Percentiles rank a stretch among this genome's conserved stretches.
Conservation (phyloP, 2,797 vertebrate genomes). For the Coregonus sp. region DNA sequence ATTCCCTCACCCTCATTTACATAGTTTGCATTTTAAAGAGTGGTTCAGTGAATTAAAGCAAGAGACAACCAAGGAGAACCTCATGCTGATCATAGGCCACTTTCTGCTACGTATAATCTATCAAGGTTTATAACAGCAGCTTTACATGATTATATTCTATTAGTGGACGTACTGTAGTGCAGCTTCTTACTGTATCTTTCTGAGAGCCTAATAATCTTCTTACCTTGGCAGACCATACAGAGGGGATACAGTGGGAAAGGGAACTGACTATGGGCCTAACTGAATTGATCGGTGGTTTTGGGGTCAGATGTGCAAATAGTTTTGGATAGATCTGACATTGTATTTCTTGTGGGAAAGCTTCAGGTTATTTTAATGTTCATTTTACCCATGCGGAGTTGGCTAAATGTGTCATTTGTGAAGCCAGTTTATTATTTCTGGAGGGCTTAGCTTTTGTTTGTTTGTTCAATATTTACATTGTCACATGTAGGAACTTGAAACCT, state of each 20-base stretch:
- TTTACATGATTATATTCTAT: constrained; percentile 16
- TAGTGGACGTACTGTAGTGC: background rate
- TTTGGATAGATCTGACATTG: background rate
- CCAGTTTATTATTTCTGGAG: background rate
- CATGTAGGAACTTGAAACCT: background rate
- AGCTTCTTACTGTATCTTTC: background rate
- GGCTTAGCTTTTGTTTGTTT: background rate
- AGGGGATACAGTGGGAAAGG: background rate
- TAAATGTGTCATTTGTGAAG: background rate
- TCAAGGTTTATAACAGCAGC: background rate
- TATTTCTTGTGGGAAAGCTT: background rate
- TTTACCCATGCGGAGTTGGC: background rate
- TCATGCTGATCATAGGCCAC: background rate
- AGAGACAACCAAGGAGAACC: background rate
- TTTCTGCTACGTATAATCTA: background rate
- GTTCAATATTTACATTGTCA: constrained; percentile 1
- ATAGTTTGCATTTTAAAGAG: constrained; percentile 43
- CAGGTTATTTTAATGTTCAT: background rate
- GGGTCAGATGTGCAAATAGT: background rate
- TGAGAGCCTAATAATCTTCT: background rate
- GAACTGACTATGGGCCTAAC: background rate
- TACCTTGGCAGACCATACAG: background rate
- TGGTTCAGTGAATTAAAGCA: background rate
- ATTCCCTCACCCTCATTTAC: constrained; percentile 12
- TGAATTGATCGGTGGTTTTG: background rate